Evolutionary conservation across 2,888 invertebrate species (phyloP), one percentile per base, ranked within the genome.

Genomic region (Chloroclysta siterata): DNA sequence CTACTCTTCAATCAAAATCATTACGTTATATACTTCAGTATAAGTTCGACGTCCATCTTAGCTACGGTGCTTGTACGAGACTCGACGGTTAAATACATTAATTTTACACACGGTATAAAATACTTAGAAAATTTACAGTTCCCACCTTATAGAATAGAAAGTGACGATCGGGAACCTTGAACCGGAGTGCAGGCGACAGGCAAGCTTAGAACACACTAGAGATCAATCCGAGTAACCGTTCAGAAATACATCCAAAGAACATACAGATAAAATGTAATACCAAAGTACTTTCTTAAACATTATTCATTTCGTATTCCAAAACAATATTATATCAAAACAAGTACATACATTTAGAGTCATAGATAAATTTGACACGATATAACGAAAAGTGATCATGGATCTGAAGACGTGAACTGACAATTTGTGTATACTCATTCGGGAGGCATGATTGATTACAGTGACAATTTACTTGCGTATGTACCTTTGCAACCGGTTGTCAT

Each of bases 91-190:
- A 81, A 86, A 85, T 87, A 86, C 87, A 83, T 85, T 82, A 78
- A 87, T 85, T 85, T 87, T 87, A 89, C 89, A 88, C 87, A 83
- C 85, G 84, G 90, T 91, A 92, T 85, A 91, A 92, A 92, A 92
- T 88, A 91, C 89, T 85, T 91, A 90, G 90, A 92, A 91, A 92
- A 92, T 90, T 87, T 90, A 92, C 91, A 91, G 85, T 89, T 83
- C 84, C 88, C 87, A 84, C 84, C 83, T 84, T 79, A 82, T 76
- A 81, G 82, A 83, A 82, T 76, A 81, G 82, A 83, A 78, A 84
- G 78, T 74, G 80, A 79, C 78, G 76, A 74, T 48, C 47, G 55
- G 66, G 59, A 69, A 68, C 68, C 66, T 67, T 60, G 46, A 56
- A 57, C 63, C 60, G 67, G 58, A 53, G 63, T 47, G 62, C 65